Evolutionary conservation across 2,888 invertebrate species (phyloP).

Genomic region (Crossocerus cetratus): DNA sequence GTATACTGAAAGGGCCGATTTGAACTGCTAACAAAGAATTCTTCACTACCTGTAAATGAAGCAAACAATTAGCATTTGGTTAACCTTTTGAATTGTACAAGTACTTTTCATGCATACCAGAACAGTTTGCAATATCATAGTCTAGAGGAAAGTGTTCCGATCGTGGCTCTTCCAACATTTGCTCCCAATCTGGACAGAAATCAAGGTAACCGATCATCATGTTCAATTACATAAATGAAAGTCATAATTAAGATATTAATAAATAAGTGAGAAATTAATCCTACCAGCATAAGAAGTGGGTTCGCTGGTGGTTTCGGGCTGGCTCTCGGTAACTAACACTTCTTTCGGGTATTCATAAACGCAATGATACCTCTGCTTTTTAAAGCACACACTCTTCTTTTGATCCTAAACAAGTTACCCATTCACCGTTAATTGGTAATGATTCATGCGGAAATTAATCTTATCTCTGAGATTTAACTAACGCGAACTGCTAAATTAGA

Average conservation of each 20-base stretch:
- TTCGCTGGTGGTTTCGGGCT: conserved; percentile 63
- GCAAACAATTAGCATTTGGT: conserved; percentile 6
- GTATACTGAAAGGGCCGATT: conserved; percentile 84
- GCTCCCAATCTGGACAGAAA: conserved; percentile 70
- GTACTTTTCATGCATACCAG: conserved; percentile 53
- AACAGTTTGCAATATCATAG: conserved; percentile 70
- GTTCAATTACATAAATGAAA: too few species aligned
- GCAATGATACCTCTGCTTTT: conserved; percentile 89
- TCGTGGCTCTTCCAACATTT: conserved; percentile 73
- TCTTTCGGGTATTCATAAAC: conserved; percentile 91
- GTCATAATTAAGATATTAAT: too few species aligned
- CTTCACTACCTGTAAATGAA: conserved; percentile 78
- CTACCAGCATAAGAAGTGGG: conserved; percentile 74
- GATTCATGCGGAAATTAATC: conserved; percentile 37
- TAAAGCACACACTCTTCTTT: conserved; percentile 88
- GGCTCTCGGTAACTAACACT: conserved; percentile 76
- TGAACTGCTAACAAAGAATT: conserved; percentile 86
- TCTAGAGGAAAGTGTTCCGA: conserved; percentile 71
- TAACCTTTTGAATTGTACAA: background rate
- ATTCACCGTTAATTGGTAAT: conserved; percentile 41
- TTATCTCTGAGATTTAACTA: conserved; percentile 43
- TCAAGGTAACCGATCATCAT: background rate
- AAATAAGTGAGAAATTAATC: background rate
- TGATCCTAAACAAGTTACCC: conserved; percentile 77
- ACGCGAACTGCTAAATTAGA: conserved; percentile 38